phyloP scores from a whole-genome alignment of 2,113 vertebrate species.

The Manacus vitellinus region DNA sequence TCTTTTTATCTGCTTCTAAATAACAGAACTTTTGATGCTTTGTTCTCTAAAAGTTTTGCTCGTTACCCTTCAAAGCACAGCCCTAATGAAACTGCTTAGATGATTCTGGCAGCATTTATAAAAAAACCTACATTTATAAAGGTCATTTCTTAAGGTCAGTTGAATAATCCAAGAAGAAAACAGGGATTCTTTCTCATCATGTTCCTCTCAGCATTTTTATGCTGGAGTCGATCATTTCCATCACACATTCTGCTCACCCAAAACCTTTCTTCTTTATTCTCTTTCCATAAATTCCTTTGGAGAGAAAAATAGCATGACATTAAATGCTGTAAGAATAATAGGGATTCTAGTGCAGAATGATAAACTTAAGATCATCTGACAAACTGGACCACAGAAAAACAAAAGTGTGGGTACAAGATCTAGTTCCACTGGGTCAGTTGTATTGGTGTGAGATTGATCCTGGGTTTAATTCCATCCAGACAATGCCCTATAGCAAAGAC shows the following conservation, averaged over 20 bases:
- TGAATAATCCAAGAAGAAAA: not conserved
- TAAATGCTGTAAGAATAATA: not conserved
- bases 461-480: not conserved
- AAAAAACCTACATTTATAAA: not conserved
- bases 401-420: not conserved
- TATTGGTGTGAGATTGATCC: not conserved
- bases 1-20: not conserved
- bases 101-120: not conserved
- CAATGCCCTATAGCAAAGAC: not conserved
- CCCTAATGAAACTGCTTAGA: not conserved
- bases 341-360: not conserved
- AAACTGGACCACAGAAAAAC: not conserved
- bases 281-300: not conserved
- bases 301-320: not conserved
- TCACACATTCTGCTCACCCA: not conserved
- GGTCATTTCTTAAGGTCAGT: not conserved
- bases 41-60: not conserved
- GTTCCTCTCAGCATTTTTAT: not conserved
- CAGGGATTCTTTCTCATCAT: not conserved
- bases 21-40: not conserved
- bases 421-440: not conserved
- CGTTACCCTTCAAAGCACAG: not conserved
- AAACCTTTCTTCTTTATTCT: not conserved
- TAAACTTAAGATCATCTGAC: not conserved
- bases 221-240: not conserved